These are phyloP conservation scores for Callithrix jacchus DNA, from an alignment of 2,113 vertebrate genomes.

Conservation along the genomic window DNA sequence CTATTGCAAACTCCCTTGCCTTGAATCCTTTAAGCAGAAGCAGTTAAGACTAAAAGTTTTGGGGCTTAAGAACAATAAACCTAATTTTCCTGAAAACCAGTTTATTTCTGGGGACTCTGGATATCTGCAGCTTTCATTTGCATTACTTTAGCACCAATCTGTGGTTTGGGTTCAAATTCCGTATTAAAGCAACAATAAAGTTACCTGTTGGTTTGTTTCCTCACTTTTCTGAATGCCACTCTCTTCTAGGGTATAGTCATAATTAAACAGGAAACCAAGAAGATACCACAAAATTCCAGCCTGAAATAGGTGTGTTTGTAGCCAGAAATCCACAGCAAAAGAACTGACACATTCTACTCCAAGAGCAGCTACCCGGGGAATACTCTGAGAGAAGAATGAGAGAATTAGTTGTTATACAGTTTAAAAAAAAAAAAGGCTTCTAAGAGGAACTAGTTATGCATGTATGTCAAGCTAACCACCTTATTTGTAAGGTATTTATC, in stretches of 20 bases:
- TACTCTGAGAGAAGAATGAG: slow-evolving; percentile 81
- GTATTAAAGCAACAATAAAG: not conserved
- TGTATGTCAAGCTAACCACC: not conserved
- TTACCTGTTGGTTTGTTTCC: slow-evolving; percentile 96
- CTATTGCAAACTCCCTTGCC: not conserved
- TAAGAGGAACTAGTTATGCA: not conserved
- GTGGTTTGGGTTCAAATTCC: not conserved
- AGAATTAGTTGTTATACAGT: not conserved
- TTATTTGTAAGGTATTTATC: not conserved
- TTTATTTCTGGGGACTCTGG: not conserved
- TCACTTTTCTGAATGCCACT: slow-evolving; percentile 96
- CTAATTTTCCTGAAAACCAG: not conserved
- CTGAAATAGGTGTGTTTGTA: slow-evolving; percentile 96
- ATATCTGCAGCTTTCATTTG: not conserved
- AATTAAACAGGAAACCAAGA: slow-evolving; percentile 95
- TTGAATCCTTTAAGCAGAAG: not conserved
- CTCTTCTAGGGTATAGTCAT: slow-evolving; percentile 98
- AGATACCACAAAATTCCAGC: slow-evolving; percentile 97
- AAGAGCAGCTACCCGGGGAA: slow-evolving; percentile 92
- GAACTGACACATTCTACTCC: slow-evolving; percentile 96
- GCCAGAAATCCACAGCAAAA: slow-evolving; percentile 97
- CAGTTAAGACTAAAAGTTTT: not conserved
- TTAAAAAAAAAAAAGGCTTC: not conserved
- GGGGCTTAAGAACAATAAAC: not conserved
- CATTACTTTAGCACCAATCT: not conserved